phyloP scores from a whole-genome alignment of 2,888 invertebrate genomes.

The Chouioia cunea region DNA sequence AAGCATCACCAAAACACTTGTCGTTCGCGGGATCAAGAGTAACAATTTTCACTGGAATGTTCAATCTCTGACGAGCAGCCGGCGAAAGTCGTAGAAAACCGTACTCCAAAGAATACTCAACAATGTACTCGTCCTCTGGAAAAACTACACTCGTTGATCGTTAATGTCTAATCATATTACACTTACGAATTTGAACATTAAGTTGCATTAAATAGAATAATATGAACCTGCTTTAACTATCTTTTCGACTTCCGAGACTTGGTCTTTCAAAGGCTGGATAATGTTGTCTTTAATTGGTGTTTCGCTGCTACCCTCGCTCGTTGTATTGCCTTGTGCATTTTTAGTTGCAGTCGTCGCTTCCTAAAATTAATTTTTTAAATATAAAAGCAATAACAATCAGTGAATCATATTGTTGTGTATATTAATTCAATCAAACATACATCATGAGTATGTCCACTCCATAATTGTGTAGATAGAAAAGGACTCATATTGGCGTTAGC shows the following conservation, averaged over 20 bases:
- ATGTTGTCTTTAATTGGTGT: conserved; percentile 53
- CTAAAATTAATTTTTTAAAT: conserved; percentile 16
- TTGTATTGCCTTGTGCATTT: conserved; percentile 52
- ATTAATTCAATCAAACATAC: conserved; percentile 23
- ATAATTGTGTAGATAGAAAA: conserved; percentile 60
- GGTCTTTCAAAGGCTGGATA: conserved; percentile 65
- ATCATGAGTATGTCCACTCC: conserved; percentile 55
- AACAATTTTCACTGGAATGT: conserved; percentile 91
- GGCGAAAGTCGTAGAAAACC: conserved; percentile 94
- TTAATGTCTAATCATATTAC: conserved; percentile 32
- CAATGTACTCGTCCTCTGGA: conserved; percentile 93
- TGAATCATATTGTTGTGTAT: background rate
- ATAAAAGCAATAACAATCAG: conserved; percentile 20
- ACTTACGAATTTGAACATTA: background rate
- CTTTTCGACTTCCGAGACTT: conserved; percentile 73
- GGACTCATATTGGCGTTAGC: conserved; percentile 59
- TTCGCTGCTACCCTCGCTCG: conserved; percentile 51
- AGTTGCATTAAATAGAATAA: conserved; percentile 15
- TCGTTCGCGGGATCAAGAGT: conserved; percentile 89
- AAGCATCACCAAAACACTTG: conserved; percentile 93
- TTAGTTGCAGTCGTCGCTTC: conserved; percentile 37
- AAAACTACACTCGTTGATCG: conserved; percentile 68
- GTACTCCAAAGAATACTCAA: conserved; percentile 97
- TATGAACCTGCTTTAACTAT: conserved; percentile 72
- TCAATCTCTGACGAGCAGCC: conserved; percentile 85